phyloP scores from a whole-genome alignment of 1,140 invertebrate genomes.

The Caenorhabditis remanei region DNA sequence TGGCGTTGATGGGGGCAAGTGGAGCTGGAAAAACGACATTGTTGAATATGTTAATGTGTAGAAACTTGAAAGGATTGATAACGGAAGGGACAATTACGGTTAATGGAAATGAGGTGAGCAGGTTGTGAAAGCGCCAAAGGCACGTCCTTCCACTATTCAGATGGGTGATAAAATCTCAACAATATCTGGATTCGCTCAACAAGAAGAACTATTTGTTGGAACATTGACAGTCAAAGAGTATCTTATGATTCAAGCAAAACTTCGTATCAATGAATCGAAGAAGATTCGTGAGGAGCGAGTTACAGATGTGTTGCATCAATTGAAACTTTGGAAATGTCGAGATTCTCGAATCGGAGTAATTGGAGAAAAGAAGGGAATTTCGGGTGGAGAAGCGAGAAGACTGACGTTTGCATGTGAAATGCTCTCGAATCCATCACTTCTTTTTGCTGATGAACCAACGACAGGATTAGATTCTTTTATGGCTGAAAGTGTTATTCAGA shows the following conservation, averaged over 20 bases:
- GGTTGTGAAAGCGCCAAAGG: background rate
- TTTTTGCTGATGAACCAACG: slow-evolving; percentile 88
- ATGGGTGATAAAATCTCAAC: slow-evolving; percentile 77
- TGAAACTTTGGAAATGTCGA: slow-evolving; percentile 75
- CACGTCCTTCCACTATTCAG: slow-evolving; percentile 10
- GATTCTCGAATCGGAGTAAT: slow-evolving; percentile 73
- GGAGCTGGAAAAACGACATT: slow-evolving; percentile 78
- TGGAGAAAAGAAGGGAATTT: slow-evolving; percentile 72
- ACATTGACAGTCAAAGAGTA: slow-evolving; percentile 81
- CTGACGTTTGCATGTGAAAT: slow-evolving; percentile 81
- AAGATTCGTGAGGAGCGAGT: slow-evolving; percentile 53
- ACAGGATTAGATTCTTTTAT: slow-evolving; percentile 87
- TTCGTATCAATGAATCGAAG: slow-evolving; percentile 24
- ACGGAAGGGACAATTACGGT: slow-evolving; percentile 74
- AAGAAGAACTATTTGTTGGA: slow-evolving; percentile 81
- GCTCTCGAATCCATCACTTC: slow-evolving; percentile 84
- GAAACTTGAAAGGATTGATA: slow-evolving; percentile 75
- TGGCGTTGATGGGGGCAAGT: slow-evolving; percentile 78
- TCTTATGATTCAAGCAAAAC: slow-evolving; percentile 79
- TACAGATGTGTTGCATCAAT: slow-evolving; percentile 72
- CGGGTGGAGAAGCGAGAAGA: slow-evolving; percentile 80
- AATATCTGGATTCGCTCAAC: slow-evolving; percentile 81
- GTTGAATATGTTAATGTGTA: slow-evolving; percentile 72
- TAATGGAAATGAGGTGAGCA: slow-evolving; percentile 71
- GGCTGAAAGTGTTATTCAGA: slow-evolving; percentile 83